These are phyloP conservation scores for Palaemon carinicauda DNA, from an alignment of 1,140 invertebrate species.

Conservation along the genomic window DNA sequence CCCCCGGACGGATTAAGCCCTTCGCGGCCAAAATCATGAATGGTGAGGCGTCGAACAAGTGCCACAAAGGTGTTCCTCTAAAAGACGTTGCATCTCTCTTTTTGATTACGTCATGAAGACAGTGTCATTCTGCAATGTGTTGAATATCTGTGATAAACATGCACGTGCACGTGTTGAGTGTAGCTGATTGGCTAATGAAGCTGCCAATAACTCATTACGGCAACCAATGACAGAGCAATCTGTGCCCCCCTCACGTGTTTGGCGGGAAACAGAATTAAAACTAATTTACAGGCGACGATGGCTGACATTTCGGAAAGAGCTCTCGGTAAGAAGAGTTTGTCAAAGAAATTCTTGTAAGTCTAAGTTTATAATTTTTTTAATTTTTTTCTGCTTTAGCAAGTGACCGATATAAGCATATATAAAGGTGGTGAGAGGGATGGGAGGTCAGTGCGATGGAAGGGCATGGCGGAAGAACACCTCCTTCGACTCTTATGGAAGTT, in stretches of 20 bases:
- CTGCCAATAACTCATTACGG: constrained; percentile 12
- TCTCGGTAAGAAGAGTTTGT: not conserved
- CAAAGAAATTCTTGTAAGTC: not conserved
- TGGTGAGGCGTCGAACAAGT: no score
- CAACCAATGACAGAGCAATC: constrained; percentile 23
- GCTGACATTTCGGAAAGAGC: not conserved
- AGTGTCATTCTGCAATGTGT: not conserved
- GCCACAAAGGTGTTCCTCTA: not conserved
- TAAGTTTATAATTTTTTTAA: no score
- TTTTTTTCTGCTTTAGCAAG: no score
- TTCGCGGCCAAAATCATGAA: no score
- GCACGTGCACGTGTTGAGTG: constrained; percentile 1
- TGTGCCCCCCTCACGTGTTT: not conserved
- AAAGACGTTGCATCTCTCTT: not conserved
- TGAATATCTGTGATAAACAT: constrained; percentile 22
- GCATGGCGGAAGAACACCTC: no score
- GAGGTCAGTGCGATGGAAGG: no score
- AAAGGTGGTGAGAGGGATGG: no score
- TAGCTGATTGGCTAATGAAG: constrained; percentile 21
- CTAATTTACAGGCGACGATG: not conserved
- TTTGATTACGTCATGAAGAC: not conserved
- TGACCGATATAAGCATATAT: no score
- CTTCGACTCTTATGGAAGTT: no score
- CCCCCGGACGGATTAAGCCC: no score
- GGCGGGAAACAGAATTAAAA: not conserved